Percentiles rank a stretch among this genome's conserved stretches.
Conservation (phyloP, 2,797 vertebrate genomes). For the Carapus acus region DNA sequence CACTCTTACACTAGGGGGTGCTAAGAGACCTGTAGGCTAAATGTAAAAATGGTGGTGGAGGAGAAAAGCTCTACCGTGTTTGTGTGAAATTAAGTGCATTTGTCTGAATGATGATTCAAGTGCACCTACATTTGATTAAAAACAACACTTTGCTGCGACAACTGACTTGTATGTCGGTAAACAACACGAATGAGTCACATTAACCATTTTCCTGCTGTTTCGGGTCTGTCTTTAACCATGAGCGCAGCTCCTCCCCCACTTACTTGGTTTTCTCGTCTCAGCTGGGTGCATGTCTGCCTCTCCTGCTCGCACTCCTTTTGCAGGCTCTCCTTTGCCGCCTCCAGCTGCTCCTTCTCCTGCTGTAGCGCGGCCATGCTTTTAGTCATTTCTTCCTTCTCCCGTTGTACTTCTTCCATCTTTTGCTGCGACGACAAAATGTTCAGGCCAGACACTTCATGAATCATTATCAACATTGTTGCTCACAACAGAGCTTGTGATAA, state of each 20-base stretch:
- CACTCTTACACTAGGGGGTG: constrained; percentile 66
- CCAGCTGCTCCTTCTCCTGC: constrained; percentile 82
- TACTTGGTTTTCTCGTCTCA: constrained; percentile 87
- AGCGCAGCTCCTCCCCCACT: constrained; percentile 28
- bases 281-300: constrained; percentile 74
- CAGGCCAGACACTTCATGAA: background rate
- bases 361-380: constrained; percentile 80
- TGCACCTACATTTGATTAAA: background rate
- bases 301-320: constrained; percentile 77
- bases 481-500: too few relatives aligned
- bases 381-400: constrained; percentile 89
- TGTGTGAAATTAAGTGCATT: too few relatives aligned
- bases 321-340: constrained; percentile 78
- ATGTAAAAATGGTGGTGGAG: constrained; percentile 7
- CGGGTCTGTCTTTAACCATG: background rate
- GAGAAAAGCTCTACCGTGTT: background rate
- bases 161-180: background rate
- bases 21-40: constrained; percentile 57
- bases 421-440: constrained; percentile 69
- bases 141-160: constrained; percentile 2
- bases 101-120: background rate
- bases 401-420: constrained; percentile 90
- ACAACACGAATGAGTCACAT: background rate
- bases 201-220: background rate
- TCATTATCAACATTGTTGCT: too few relatives aligned